Conservation (phyloP, 2,888 invertebrate genomes). For the Graphium colonna region DNA sequence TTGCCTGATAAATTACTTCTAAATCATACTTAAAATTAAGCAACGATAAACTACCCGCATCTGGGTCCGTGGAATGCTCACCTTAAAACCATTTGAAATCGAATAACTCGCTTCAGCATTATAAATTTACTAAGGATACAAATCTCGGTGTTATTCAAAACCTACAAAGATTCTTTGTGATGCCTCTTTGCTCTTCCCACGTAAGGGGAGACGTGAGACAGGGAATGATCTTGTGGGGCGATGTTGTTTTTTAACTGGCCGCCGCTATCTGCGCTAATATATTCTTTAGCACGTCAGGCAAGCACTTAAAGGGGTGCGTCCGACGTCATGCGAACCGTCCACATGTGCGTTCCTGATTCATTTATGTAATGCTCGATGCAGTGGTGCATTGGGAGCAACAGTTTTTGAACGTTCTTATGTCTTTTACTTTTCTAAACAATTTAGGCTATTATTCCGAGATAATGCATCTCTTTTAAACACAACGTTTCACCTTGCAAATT, state of each 20-base stretch:
- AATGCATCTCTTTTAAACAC: too few species aligned
- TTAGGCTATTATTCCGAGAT: too few species aligned
- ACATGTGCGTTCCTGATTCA: constrained; percentile 48
- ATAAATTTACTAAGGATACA: constrained; percentile 11
- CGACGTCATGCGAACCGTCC: constrained; percentile 47
- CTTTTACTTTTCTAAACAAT: too few species aligned
- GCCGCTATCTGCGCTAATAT: constrained; percentile 47
- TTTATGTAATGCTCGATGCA: constrained; percentile 34
- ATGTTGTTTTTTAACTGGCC: constrained; percentile 12
- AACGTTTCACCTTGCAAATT: too few species aligned
- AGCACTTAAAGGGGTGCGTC: constrained; percentile 53
- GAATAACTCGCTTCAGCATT: neutral
- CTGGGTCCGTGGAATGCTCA: neutral
- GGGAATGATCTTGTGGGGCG: constrained; percentile 2
- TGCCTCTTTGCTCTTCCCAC: neutral
- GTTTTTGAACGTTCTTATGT: neutral
- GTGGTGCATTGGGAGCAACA: constrained; percentile 32
- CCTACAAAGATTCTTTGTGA: constrained; percentile 9
- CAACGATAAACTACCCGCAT: neutral
- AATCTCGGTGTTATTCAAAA: constrained; percentile 13
- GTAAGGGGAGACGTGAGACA: neutral
- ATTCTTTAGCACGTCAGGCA: constrained; percentile 55
- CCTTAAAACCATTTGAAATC: neutral
- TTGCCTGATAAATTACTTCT: neutral
- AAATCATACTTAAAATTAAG: neutral